These are phyloP conservation scores for Callipepla californica DNA, from an alignment of 2,113 vertebrate species.

Conservation along the genomic window DNA sequence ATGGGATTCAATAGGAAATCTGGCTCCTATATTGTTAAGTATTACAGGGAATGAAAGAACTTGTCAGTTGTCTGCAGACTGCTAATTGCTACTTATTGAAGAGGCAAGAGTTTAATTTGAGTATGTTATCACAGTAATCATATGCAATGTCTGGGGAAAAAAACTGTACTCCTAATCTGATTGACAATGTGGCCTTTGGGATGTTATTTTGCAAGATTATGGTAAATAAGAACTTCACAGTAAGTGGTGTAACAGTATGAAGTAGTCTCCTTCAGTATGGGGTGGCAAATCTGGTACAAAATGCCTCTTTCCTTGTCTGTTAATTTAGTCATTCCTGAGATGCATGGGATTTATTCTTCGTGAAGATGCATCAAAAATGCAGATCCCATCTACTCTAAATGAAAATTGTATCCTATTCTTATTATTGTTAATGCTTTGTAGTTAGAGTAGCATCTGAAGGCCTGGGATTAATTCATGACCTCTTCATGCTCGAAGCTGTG, in stretches of 20 bases:
- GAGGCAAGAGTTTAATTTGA: conserved; percentile 50
- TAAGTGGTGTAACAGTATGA: background rate
- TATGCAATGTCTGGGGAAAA: background rate
- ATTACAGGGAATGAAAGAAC: conserved; percentile 43
- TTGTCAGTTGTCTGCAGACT: conserved; percentile 55
- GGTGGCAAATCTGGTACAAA: background rate
- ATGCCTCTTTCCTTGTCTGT: background rate
- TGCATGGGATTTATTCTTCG: conserved; percentile 15
- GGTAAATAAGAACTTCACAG: background rate
- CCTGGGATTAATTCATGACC: conserved; percentile 34
- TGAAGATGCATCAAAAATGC: background rate
- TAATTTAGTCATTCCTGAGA: conserved; percentile 33
- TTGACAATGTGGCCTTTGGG: background rate
- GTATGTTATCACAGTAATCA: background rate
- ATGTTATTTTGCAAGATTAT: background rate
- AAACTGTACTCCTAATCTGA: background rate
- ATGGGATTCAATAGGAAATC: conserved; percentile 67
- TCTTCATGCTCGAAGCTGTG: background rate
- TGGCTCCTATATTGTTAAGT: conserved; percentile 23
- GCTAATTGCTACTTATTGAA: conserved; percentile 59
- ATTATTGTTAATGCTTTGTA: conserved; percentile 30
- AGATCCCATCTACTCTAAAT: conserved; percentile 32
- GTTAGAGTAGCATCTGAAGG: conserved; percentile 29
- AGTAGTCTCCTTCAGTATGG: background rate
- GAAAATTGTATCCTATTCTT: conserved; percentile 42